phyloP scores from a whole-genome alignment of 2,888 invertebrate genomes.

The Formica aserva region DNA sequence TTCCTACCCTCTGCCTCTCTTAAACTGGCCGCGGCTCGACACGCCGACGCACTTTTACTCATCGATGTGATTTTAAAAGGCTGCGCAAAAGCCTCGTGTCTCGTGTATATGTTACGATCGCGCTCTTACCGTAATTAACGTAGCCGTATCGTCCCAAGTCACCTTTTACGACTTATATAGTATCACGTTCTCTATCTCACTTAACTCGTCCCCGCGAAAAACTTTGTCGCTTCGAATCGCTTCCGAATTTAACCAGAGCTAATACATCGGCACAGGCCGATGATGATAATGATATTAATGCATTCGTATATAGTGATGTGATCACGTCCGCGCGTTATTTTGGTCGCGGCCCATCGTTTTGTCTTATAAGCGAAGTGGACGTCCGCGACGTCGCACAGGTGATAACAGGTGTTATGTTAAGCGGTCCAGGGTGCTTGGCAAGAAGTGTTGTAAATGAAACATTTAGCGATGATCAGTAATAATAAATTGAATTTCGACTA shows the following conservation, averaged over 20 bases:
- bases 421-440: constrained; percentile 38
- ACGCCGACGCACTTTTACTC: constrained; percentile 76
- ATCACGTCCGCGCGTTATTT: constrained; percentile 46
- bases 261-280: constrained; percentile 36
- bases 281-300: constrained; percentile 45
- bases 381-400: constrained; percentile 55
- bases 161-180: constrained; percentile 75
- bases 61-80: constrained; percentile 84
- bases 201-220: constrained; percentile 59
- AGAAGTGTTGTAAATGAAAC: neutral
- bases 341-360: constrained; percentile 38
- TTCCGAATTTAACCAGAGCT: constrained; percentile 52
- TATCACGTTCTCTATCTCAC: constrained; percentile 74
- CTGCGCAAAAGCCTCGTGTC: constrained; percentile 83
- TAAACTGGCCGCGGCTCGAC: constrained; percentile 68
- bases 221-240: constrained; percentile 52
- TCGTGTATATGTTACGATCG: constrained; percentile 83
- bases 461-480: constrained; percentile 8
- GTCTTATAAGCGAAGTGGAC: constrained; percentile 43
- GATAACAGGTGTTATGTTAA: constrained; percentile 45
- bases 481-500: constrained; percentile 18
- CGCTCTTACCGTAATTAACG: constrained; percentile 78
- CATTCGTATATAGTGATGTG: constrained; percentile 44
- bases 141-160: constrained; percentile 75
- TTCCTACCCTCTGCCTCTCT: constrained; percentile 43